phyloP scores from a whole-genome alignment of 2,113 vertebrate genomes.

The Chloropsis cyanopogon region DNA sequence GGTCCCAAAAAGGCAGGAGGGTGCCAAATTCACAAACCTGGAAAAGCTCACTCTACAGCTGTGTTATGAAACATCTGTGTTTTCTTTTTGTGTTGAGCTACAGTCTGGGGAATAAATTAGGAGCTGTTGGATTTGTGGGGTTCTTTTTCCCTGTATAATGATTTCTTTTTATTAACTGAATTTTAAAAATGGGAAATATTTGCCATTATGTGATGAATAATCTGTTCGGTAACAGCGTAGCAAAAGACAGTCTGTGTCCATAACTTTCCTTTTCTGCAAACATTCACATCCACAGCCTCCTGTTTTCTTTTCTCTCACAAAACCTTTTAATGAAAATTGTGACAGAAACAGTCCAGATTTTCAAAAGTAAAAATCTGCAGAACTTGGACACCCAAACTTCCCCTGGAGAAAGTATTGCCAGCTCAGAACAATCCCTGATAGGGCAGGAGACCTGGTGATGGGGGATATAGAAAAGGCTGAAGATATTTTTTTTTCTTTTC shows the following conservation, averaged over 20 bases:
- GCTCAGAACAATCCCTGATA: background rate
- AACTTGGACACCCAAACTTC: background rate
- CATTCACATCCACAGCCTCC: background rate
- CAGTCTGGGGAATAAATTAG: conserved; percentile 28
- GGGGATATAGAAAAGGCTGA: background rate
- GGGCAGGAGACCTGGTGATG: background rate
- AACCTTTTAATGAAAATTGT: background rate
- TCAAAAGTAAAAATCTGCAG: background rate
- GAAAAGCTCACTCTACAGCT: conserved; percentile 31
- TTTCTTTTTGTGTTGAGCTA: conserved; percentile 12
- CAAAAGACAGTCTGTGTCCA: background rate
- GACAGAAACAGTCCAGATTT: background rate
- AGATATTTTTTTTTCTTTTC: background rate
- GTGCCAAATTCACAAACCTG: conserved; percentile 31
- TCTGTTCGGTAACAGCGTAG: background rate
- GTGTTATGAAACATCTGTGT: conserved; percentile 42
- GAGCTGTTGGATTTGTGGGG: background rate
- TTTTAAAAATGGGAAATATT: background rate
- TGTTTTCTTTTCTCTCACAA: background rate
- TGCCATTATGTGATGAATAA: background rate
- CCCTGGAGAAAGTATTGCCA: background rate
- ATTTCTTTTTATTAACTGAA: background rate
- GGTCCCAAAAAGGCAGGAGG: background rate
- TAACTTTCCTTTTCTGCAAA: background rate
- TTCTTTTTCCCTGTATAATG: background rate